phyloP scores from a whole-genome alignment of 1,140 invertebrate genomes.

The Rhagoletis pomonella region DNA sequence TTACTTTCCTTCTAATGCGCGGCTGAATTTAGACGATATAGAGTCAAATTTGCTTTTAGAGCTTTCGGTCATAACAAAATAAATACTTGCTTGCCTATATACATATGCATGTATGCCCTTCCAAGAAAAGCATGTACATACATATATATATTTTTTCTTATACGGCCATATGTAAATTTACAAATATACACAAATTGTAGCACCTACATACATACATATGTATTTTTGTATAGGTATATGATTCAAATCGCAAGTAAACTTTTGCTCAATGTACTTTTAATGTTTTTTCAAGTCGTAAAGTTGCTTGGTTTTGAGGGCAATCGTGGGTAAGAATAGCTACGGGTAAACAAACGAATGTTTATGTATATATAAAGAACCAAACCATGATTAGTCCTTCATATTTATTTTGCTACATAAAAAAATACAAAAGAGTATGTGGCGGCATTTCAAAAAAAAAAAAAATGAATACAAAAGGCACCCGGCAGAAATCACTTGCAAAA shows the following conservation, averaged over 20 bases:
- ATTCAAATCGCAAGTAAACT: not conserved
- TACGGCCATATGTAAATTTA: not conserved
- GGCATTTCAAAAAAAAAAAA: not conserved
- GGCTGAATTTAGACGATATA: too few species aligned
- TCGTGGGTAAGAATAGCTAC: not conserved
- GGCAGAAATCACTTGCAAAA: not conserved
- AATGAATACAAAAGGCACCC: not conserved
- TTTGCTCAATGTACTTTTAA: conserved; percentile 37
- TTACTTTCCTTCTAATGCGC: too few species aligned
- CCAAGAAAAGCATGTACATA: too few species aligned
- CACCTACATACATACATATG: too few species aligned
- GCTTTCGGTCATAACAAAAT: too few species aligned
- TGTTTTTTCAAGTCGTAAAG: conserved; percentile 40
- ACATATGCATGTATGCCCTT: too few species aligned
- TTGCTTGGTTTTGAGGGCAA: conserved; percentile 21
- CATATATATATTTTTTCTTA: too few species aligned
- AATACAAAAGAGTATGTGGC: not conserved
- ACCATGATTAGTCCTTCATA: not conserved
- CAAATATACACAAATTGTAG: not conserved
- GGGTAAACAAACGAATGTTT: not conserved
- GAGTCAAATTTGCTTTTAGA: too few species aligned
- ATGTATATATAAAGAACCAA: not conserved
- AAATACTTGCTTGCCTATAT: too few species aligned
- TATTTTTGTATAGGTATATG: not conserved
- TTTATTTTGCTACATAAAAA: not conserved